These are phyloP conservation scores for Scytalopus superciliaris DNA, from an alignment of 2,113 vertebrate species.

Conservation along the genomic window DNA sequence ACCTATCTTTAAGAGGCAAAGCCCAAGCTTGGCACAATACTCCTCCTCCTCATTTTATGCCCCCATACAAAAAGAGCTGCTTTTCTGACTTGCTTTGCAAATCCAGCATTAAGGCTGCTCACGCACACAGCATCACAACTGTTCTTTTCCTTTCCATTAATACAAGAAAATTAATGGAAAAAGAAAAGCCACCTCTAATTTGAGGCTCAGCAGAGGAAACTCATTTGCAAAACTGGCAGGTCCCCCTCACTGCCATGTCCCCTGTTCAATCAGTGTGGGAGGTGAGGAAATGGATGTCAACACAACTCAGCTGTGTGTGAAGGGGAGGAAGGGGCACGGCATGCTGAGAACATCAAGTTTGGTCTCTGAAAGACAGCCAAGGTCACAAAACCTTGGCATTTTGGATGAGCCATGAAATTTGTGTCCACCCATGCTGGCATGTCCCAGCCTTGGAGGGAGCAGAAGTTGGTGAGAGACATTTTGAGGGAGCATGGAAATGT, in stretches of 20 bases:
- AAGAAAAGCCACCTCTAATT: neutral
- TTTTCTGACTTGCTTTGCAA: neutral
- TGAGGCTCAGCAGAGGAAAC: neutral
- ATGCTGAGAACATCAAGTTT: neutral
- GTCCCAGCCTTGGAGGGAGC: neutral
- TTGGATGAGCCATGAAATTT: neutral
- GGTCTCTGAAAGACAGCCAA: neutral
- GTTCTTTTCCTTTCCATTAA: neutral
- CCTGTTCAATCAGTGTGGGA: neutral
- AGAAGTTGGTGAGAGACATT: neutral
- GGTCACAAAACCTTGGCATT: neutral
- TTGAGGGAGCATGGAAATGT: neutral
- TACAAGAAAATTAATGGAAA: accelerated
- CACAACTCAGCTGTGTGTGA: accelerated
- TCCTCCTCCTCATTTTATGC: neutral
- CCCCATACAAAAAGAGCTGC: neutral
- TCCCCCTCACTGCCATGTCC: neutral
- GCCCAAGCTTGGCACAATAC: neutral
- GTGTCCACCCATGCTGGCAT: neutral
- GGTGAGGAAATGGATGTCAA: neutral
- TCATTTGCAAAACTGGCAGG: neutral
- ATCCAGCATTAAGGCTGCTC: neutral
- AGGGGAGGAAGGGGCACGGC: accelerated
- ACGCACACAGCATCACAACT: neutral
- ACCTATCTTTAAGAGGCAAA: neutral